phyloP scores from a whole-genome alignment of 2,797 vertebrate species.

The Periparus ater region DNA sequence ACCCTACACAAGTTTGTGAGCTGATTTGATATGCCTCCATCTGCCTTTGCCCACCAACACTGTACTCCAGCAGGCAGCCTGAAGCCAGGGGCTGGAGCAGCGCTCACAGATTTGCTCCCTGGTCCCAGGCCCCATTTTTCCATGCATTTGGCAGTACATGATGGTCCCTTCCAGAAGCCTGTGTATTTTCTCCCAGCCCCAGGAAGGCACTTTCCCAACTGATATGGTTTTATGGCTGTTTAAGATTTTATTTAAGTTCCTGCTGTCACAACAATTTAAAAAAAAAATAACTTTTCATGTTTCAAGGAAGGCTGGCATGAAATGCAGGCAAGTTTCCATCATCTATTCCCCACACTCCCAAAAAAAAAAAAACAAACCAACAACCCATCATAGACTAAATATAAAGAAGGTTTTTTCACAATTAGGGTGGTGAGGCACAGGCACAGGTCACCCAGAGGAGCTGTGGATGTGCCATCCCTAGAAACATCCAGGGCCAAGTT shows the following conservation, averaged over 20 bases:
- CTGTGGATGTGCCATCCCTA: neutral
- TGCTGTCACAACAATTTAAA: neutral
- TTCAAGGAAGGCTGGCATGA: neutral
- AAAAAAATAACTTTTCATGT: neutral
- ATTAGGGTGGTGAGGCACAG: neutral
- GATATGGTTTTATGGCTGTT: neutral
- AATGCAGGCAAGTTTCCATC: neutral
- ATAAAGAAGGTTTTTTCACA: neutral
- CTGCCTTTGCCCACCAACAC: neutral
- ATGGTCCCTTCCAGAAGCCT: neutral
- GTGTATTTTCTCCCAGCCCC: neutral
- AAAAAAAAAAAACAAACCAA: neutral
- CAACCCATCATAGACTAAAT: neutral
- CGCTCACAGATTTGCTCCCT: neutral
- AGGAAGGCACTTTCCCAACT: neutral
- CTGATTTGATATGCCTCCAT: neutral
- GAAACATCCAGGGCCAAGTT: neutral
- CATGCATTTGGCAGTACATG: neutral
- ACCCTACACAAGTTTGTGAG: neutral
- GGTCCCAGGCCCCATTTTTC: neutral
- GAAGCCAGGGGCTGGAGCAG: neutral
- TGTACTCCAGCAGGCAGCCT: neutral
- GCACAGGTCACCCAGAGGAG: neutral
- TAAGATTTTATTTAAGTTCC: neutral
- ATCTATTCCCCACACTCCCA: fast-evolving